phyloP scores from a whole-genome alignment of 2,888 invertebrate genomes.

The Gryllus longicercus region DNA sequence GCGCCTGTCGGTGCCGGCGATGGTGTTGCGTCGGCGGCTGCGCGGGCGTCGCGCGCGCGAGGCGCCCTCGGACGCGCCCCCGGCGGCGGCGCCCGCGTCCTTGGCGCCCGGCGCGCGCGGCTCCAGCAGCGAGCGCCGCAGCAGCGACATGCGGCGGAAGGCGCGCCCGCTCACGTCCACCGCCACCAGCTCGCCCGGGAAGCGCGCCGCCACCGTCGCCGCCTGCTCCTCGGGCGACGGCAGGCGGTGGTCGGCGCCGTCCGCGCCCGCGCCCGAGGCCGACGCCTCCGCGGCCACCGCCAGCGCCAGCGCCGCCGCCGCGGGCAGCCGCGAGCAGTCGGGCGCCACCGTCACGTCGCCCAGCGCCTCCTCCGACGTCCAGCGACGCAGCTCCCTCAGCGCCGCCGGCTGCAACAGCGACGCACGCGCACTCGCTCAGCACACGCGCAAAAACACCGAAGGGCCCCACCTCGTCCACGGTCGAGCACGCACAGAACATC shows the following conservation, averaged over 20 bases:
- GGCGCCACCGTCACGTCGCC: conserved; percentile 79
- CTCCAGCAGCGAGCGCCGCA: conserved; percentile 78
- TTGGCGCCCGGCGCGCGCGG: conserved; percentile 59
- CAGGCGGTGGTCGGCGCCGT: conserved; percentile 77
- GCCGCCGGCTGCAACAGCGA: conserved; percentile 67
- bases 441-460: too few species aligned
- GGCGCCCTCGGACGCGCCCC: conserved; percentile 50
- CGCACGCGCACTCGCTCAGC: neutral
- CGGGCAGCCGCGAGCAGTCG: conserved; percentile 71
- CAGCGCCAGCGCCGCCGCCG: conserved; percentile 52
- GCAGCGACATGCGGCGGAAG: conserved; percentile 84
- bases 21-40: conserved; percentile 83
- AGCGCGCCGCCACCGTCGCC: conserved; percentile 50
- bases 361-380: conserved; percentile 78
- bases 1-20: conserved; percentile 86
- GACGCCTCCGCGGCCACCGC: conserved; percentile 48
- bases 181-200: conserved; percentile 82
- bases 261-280: conserved; percentile 54
- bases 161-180: conserved; percentile 85
- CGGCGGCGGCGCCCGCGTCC: conserved; percentile 50
- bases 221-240: conserved; percentile 82
- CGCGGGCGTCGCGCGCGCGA: conserved; percentile 60
- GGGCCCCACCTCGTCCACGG: too few species aligned
- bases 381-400: conserved; percentile 74
- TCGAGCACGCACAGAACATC: too few species aligned